Base-by-base conservation (phyloP, 2,113 vertebrate genomes). In the Ornithorhynchus anatinus region DNA sequence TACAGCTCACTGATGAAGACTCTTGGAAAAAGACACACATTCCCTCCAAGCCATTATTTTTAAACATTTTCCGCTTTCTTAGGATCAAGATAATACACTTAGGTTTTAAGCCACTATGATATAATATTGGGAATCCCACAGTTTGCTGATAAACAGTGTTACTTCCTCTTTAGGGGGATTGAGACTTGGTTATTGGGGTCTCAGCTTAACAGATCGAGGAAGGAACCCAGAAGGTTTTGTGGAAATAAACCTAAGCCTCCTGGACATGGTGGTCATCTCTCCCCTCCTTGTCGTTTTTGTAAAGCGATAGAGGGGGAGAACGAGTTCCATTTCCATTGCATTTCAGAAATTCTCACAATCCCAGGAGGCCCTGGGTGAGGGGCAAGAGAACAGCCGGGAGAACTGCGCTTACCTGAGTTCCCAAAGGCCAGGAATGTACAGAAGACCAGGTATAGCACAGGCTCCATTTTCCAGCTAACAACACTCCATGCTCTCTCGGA, bases 391-490 rank as follows among this genome's bases (percentile, higher is more conserved):
- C 63, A 7, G 19, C 23, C 59, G 75, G 47, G 11, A 59, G 59
- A 87, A 61, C 81, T 40, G 50, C 84, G 91, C 93, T 93, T 89
- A 95, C 93, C 92, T 86, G 89, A 86, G 72, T 80, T 77, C 6
- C 72, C 67, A 77, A 94, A 83, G 45, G 86, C 74, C 73, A 95
- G 79, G 64, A 91, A 90, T 59, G 91, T 79, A 77, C 94, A 85
- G 76, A 95, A 17, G 58, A 90, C 65, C 85, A 90, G 22, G 71
- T 91, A 88, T 84, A 94, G 66, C 79, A 79, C 84, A 81, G 88
- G 88, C 86, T 93, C 92, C 96, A 98, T 97, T 93, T 95, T 95
- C 69, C 79, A 89, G 81, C 85, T 90, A 91, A 87, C 91, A 88
- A 90, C 81, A 76, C 58, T 76, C 89, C 80, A 84, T 79, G 87